Conservation (phyloP, 2,113 vertebrate genomes). For the Furnarius figulus region DNA sequence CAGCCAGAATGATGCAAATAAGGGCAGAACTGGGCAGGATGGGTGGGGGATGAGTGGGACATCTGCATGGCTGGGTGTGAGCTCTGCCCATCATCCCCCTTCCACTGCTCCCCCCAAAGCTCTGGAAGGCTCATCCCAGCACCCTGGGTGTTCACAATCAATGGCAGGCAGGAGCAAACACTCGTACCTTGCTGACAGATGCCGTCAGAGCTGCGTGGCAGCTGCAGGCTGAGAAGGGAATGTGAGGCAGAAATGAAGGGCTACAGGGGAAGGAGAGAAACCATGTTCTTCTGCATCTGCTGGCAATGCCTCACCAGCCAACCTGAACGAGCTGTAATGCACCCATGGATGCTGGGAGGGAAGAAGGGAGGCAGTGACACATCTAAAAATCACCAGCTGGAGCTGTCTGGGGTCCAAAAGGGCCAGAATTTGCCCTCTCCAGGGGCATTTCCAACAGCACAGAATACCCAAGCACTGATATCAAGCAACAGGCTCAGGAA, state of each 20-base stretch:
- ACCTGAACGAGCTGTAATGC: not conserved
- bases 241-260: conserved; percentile 55
- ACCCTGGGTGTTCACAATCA: conserved; percentile 26
- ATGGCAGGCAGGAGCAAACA: conserved; percentile 47
- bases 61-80: not conserved
- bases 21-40: not conserved
- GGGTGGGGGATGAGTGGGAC: fast-evolving
- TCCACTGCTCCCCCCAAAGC: not conserved
- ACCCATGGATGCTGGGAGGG: fast-evolving
- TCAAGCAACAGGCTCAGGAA: not conserved
- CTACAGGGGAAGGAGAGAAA: not conserved
- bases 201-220: conserved; percentile 32
- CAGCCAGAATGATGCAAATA: not conserved
- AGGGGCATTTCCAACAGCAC: not conserved
- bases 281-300: not conserved
- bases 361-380: not conserved
- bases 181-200: conserved; percentile 60
- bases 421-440: not conserved
- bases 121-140: not conserved
- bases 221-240: conserved; percentile 53
- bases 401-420: not conserved
- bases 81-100: not conserved
- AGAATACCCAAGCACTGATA: not conserved
- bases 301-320: not conserved
- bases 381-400: not conserved